Conservation (phyloP, 2,888 invertebrate species). For the Ochropacha duplaris region DNA sequence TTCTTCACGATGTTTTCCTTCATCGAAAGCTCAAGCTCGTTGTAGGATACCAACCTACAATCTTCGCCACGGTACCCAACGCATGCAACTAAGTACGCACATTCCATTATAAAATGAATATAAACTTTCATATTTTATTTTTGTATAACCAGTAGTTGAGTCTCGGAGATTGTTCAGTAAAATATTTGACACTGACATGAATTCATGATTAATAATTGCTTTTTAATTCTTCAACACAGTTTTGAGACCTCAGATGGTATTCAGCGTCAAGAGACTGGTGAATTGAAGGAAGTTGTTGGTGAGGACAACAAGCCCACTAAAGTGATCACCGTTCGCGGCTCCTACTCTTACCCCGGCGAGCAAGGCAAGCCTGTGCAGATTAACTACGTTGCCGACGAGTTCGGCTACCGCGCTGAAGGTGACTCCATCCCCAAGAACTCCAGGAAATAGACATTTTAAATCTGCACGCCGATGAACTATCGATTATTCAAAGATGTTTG, state of each 20-base stretch:
- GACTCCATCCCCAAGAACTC: conserved; percentile 82
- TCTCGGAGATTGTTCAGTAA: too few species aligned
- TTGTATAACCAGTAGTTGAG: too few species aligned
- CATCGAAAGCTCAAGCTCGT: too few species aligned
- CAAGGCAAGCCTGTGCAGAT: conserved; percentile 80
- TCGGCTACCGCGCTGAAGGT: conserved; percentile 84
- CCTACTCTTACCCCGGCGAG: conserved; percentile 78
- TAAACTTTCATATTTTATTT: too few species aligned
- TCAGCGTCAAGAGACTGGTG: conserved; percentile 75
- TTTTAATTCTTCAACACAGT: conserved; percentile 9
- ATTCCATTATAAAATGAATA: too few species aligned
- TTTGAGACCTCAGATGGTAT: conserved; percentile 51
- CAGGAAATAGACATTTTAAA: conserved; percentile 33
- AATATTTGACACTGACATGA: too few species aligned
- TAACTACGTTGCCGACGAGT: conserved; percentile 84
- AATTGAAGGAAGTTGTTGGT: conserved; percentile 61
- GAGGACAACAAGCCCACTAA: conserved; percentile 82
- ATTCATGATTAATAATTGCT: background rate
- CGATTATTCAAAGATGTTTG: conserved; percentile 15
- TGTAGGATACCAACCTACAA: too few species aligned
- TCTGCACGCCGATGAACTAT: conserved; percentile 20
- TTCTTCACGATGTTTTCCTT: too few species aligned
- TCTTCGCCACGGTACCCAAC: too few species aligned
- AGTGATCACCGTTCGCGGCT: conserved; percentile 83
- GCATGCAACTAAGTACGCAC: too few species aligned